Evolutionary conservation across 2,888 invertebrate genomes (phyloP).

Genomic region (Melangyna quadrimaculata): DNA sequence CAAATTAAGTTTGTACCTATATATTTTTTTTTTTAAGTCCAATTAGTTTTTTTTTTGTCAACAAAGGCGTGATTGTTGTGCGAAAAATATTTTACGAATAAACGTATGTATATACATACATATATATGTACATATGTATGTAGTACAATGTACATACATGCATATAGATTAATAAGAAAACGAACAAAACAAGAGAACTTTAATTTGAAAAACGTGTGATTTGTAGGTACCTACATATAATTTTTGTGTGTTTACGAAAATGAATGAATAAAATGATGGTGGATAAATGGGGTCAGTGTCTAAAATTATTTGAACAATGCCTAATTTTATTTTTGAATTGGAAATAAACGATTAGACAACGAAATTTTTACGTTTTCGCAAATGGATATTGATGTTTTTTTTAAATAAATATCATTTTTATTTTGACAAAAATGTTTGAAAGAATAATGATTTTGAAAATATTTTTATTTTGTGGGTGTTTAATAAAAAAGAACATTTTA

Average conservation of each 20-base stretch:
- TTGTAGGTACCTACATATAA: not conserved
- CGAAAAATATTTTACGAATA: not conserved
- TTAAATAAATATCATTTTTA: not conserved
- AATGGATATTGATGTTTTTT: not conserved
- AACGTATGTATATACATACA: too few species aligned
- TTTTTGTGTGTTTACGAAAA: slow-evolving; percentile 40
- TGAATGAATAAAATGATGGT: slow-evolving; percentile 6
- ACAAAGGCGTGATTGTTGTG: slow-evolving; percentile 12
- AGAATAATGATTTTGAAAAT: too few species aligned
- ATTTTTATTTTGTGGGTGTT: too few species aligned
- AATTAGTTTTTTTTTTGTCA: not conserved
- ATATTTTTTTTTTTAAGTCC: not conserved
- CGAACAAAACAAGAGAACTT: not conserved
- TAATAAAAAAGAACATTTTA: too few species aligned
- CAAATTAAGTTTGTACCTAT: not conserved
- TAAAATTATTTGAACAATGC: not conserved
- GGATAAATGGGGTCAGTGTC: slow-evolving; percentile 44
- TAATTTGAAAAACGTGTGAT: slow-evolving; percentile 62
- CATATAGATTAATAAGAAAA: not conserved
- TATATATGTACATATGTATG: too few species aligned
- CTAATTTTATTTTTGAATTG: not conserved
- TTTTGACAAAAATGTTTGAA: too few species aligned
- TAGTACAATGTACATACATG: too few species aligned
- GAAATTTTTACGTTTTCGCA: too few species aligned
- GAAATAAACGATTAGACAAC: not conserved